Conservation (phyloP, 2,797 vertebrate species). For the Poliocrania exsul region DNA sequence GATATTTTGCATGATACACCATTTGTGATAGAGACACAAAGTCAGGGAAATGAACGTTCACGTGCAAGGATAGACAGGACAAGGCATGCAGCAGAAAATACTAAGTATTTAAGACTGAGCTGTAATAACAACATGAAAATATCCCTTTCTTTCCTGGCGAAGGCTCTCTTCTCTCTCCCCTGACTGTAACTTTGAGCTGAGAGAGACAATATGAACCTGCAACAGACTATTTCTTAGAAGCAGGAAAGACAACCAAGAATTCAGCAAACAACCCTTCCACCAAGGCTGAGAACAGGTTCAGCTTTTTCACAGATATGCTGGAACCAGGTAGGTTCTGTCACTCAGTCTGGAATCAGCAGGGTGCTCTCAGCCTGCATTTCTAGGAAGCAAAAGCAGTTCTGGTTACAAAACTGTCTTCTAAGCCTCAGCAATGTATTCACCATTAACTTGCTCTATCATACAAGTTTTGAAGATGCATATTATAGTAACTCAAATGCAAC, state of each 20-base stretch:
- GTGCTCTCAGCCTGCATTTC: neutral
- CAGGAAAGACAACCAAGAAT: neutral
- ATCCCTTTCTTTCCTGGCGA: no score
- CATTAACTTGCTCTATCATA: neutral
- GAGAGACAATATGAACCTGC: neutral
- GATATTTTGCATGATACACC: neutral
- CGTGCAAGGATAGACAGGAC: neutral
- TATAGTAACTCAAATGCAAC: neutral
- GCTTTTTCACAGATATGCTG: neutral
- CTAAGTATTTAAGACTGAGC: no score
- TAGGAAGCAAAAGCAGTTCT: neutral
- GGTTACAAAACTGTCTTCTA: neutral
- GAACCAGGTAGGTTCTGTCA: neutral
- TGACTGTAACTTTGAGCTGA: rapidly evolving
- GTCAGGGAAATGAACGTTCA: neutral
- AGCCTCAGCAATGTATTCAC: neutral
- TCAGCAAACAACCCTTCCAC: neutral
- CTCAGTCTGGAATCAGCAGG: neutral
- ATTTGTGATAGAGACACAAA: neutral
- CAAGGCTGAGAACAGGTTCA: neutral
- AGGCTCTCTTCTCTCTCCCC: neutral
- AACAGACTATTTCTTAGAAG: neutral
- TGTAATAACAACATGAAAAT: no score
- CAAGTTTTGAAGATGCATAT: neutral
- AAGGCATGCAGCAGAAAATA: no score